Conservation (phyloP, 1,140 invertebrate genomes). For the Brachionus rotundiformis region DNA sequence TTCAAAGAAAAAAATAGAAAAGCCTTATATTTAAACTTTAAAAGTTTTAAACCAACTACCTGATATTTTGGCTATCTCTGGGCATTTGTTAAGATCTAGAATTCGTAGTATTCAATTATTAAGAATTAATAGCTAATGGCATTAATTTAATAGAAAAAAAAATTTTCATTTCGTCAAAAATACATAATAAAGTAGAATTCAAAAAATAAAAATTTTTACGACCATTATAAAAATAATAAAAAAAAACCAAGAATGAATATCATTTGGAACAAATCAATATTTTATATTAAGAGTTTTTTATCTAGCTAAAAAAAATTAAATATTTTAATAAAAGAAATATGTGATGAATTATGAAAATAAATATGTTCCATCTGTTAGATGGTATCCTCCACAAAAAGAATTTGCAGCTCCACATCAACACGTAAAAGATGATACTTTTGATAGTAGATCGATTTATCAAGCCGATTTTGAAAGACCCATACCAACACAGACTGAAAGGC, state of each 20-base stretch:
- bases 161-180: no score
- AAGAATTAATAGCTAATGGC: no score
- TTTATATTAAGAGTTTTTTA: no score
- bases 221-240: no score
- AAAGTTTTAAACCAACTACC: neutral
- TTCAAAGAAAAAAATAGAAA: neutral
- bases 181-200: no score
- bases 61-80: neutral
- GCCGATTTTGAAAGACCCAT: conserved; percentile 22
- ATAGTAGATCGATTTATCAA: conserved; percentile 42
- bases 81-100: no score
- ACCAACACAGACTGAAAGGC: neutral
- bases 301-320: neutral
- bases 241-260: no score
- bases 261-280: no score
- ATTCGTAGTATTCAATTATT: no score
- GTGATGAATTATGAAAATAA: conserved; percentile 48
- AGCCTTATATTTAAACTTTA: neutral
- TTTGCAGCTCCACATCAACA: conserved; percentile 28
- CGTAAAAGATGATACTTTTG: neutral
- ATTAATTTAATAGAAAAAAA: neutral
- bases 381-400: conserved; percentile 37
- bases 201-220: no score
- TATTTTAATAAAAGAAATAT: conserved; percentile 12
- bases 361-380: conserved; percentile 41